A percentile compares a stretch with the other conserved stretches of the same genome.
Conservation (phyloP, 2,113 vertebrate species). For the Gnathonemus longibarbis region DNA sequence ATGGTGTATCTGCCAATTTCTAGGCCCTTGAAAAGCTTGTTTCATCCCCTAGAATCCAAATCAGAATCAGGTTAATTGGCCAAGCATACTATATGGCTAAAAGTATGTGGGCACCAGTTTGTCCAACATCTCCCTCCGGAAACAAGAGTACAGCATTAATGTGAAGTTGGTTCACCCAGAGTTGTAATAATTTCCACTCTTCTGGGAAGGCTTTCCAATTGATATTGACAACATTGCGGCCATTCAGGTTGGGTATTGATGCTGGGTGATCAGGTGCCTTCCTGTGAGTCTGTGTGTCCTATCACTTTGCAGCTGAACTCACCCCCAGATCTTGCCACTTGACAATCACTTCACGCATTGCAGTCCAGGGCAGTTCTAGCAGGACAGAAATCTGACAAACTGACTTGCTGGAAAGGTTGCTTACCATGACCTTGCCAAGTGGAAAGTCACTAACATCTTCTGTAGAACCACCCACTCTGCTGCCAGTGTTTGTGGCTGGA, state of each 20-base stretch:
- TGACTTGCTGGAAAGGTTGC: background rate
- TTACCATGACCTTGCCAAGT: background rate
- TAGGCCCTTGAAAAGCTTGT: background rate
- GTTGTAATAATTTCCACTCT: background rate
- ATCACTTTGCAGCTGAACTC: background rate
- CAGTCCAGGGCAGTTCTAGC: background rate
- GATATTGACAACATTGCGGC: background rate
- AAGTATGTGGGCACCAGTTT: background rate
- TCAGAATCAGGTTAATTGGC: background rate
- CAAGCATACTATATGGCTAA: background rate
- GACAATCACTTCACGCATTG: background rate
- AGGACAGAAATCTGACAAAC: background rate
- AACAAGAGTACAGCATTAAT: background rate
- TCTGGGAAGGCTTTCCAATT: background rate
- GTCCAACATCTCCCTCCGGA: background rate
- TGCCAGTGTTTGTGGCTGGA: background rate
- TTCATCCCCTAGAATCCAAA: background rate
- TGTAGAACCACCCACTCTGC: background rate
- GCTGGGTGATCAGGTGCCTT: background rate
- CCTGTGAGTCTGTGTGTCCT: background rate
- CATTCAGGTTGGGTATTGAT: background rate
- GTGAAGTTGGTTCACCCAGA: background rate
- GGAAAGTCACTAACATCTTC: background rate
- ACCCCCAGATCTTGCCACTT: background rate
- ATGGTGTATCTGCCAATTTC: background rate